Evolutionary conservation across 2,888 invertebrate species (phyloP).

Genomic region (Entomobrya multifasciata): DNA sequence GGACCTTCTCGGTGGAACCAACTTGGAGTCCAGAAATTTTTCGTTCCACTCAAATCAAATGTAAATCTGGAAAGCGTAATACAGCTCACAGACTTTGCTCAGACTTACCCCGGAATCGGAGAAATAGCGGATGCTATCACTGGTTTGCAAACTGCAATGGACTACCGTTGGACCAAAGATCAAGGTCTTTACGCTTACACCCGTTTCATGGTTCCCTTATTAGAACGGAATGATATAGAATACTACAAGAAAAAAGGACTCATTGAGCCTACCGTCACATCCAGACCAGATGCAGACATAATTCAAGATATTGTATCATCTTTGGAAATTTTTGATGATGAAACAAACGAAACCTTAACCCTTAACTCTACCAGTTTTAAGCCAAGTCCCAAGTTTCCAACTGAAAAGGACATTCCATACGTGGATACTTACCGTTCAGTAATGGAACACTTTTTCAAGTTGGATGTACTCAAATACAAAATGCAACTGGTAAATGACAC

Average conservation of each 20-base stretch:
- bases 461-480: not conserved
- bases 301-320: not conserved
- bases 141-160: not conserved
- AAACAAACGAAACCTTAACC: no score
- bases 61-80: not conserved
- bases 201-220: slow-evolving; percentile 4
- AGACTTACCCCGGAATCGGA: slow-evolving; percentile 30
- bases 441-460: not conserved
- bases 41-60: not conserved
- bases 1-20: not conserved
- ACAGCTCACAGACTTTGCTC: not conserved
- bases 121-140: not conserved
- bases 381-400: no score
- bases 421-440: not conserved
- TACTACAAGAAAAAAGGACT: slow-evolving; percentile 22
- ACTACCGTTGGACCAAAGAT: not conserved
- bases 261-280: not conserved
- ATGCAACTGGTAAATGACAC: not conserved
- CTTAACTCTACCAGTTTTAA: not conserved
- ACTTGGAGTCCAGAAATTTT: not conserved
- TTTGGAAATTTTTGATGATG: not conserved
- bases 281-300: not conserved
- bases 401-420: not conserved
- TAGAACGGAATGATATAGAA: not conserved
- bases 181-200: slow-evolving; percentile 6